Percentiles rank a stretch among this genome's conserved stretches.
These are phyloP conservation scores for Xyrauchen texanus DNA, from an alignment of 2,113 vertebrate species.

Conservation along the genomic window DNA sequence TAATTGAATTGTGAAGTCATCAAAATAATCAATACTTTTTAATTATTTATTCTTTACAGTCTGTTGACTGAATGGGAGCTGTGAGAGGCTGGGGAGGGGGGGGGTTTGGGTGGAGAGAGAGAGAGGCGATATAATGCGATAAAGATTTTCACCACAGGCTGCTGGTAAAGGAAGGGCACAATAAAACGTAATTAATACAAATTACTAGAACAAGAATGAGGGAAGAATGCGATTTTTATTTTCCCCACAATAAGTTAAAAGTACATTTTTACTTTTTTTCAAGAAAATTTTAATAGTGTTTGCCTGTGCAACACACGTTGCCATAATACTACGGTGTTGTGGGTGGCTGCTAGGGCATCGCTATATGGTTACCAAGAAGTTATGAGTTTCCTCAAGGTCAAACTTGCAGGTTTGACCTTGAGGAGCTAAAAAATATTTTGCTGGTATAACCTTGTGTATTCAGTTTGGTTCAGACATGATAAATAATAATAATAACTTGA, in stretches of 20 bases:
- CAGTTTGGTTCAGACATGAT: no score
- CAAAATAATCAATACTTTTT: slow-evolving; percentile 99
- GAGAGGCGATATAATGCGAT: slow-evolving; percentile 91
- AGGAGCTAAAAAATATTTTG: no score
- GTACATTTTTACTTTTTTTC: not conserved
- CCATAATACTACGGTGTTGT: not conserved
- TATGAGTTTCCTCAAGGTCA: no score
- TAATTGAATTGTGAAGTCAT: slow-evolving; percentile 99
- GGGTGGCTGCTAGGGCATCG: not conserved
- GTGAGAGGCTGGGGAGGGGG: slow-evolving; percentile 72
- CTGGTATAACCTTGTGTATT: no score
- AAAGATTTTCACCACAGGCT: slow-evolving; percentile 88
- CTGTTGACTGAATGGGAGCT: slow-evolving; percentile 99
- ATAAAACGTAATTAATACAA: slow-evolving; percentile 78
- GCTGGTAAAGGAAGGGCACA: slow-evolving; percentile 94
- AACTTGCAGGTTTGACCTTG: no score
- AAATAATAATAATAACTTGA: no score
- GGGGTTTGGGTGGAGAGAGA: no score
- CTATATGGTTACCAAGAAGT: not conserved
- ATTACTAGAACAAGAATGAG: slow-evolving; percentile 74
- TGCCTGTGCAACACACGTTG: slow-evolving; percentile 69
- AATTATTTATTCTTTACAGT: slow-evolving; percentile 99
- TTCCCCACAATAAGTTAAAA: no score
- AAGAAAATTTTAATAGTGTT: slow-evolving; percentile 80
- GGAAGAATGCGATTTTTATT: slow-evolving; percentile 81